Percentiles rank a stretch among this genome's conserved stretches.
Conservation (phyloP, 2,113 vertebrate species). For the Apus apus region DNA sequence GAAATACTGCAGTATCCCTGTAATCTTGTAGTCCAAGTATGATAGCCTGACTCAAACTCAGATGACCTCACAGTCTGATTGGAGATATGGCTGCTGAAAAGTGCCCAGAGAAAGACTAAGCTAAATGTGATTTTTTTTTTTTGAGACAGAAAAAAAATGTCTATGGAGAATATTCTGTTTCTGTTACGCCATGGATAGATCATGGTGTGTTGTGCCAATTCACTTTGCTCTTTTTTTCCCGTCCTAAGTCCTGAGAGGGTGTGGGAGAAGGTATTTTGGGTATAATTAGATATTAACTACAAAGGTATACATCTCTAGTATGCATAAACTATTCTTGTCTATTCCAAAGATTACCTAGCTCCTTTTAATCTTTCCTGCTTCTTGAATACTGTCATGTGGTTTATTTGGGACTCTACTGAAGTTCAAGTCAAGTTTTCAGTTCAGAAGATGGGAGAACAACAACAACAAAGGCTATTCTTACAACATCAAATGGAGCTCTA, state of each 20-base stretch:
- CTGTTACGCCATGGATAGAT: not conserved
- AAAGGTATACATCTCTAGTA: not conserved
- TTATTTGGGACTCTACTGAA: not conserved
- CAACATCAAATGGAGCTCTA: not conserved
- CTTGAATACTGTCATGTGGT: slow-evolving; percentile 1
- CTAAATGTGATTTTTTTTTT: not conserved
- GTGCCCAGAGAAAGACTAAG: not conserved
- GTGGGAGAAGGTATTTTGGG: slow-evolving; percentile 17
- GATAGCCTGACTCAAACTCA: slow-evolving; percentile 4
- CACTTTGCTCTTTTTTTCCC: not conserved
- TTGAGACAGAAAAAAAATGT: not conserved
- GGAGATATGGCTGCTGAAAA: not conserved
- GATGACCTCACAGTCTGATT: not conserved
- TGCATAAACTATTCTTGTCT: not conserved
- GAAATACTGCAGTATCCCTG: not conserved
- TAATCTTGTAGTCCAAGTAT: not conserved
- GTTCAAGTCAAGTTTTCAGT: slow-evolving; percentile 20
- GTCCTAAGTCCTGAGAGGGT: not conserved
- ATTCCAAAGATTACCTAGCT: not conserved
- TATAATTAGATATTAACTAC: slow-evolving; percentile 7
- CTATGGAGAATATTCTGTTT: not conserved
- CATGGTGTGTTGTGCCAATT: not conserved
- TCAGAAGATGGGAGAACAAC: slow-evolving; percentile 7
- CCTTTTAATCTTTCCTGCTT: slow-evolving; percentile 32
- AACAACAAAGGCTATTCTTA: not conserved